Evolutionary conservation across 30 jellyfish, hydroid and myxozoan genomes (phyloP).

Genomic region (Chrysaora quinquecirrha): DNA sequence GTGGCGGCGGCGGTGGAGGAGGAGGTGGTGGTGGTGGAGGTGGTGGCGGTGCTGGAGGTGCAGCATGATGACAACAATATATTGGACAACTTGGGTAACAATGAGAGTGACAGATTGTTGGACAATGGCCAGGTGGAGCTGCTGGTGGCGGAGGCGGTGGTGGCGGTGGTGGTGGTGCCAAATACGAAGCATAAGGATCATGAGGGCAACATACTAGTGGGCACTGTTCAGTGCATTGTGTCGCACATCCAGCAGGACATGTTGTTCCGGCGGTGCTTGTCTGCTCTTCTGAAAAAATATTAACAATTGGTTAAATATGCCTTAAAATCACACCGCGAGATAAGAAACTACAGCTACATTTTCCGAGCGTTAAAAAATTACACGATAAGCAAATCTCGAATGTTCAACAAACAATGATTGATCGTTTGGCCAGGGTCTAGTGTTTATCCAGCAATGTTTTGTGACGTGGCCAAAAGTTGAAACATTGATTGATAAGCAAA

Average conservation of each 20-base stretch:
- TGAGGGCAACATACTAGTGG: conserved; percentile 75
- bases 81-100: conserved; percentile 82
- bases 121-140: conserved; percentile 69
- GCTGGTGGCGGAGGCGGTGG: conserved; percentile 69
- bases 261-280: conserved; percentile 31
- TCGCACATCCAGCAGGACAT: conserved; percentile 80
- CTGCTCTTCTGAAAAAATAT: too few species aligned
- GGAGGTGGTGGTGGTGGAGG: conserved; percentile 78
- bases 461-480: too few species aligned
- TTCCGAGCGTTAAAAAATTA: too few species aligned
- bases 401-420: too few species aligned
- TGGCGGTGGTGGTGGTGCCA: conserved; percentile 49
- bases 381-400: too few species aligned
- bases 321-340: too few species aligned
- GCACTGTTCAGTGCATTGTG: conserved; percentile 68
- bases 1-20: conserved; percentile 71
- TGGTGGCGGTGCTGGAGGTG: conserved; percentile 67
- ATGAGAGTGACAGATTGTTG: conserved; percentile 76
- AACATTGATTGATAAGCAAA: too few species aligned
- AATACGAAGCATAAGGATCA: conserved; percentile 12
- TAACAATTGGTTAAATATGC: too few species aligned
- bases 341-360: too few species aligned
- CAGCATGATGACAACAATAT: conserved; percentile 68
- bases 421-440: too few species aligned
- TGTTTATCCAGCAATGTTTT: too few species aligned